Evolutionary conservation across 2,113 vertebrate species (phyloP), one percentile per base, ranked within the genome.

Genomic region (Eubucco bourcierii): DNA sequence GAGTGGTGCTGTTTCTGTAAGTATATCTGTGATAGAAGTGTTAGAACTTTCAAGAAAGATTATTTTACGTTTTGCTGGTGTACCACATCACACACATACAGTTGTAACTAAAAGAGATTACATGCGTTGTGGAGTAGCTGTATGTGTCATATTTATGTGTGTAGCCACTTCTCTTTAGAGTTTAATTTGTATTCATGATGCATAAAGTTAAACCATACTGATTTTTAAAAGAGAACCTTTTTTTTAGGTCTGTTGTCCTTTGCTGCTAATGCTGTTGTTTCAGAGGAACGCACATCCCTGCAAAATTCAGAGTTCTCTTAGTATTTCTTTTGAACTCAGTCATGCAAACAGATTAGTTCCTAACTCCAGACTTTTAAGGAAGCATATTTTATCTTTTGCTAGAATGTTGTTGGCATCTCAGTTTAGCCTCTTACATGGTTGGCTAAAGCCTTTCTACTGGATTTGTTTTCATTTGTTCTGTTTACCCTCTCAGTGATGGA

Each of bases 341-440:
- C 76, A 78, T 67, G 53, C 76, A 73, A 55, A 79, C 29, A 64
- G 47, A 94, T 87, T 60, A 66, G 10, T 41, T 93, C 79, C 72
- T 90, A 24, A 93, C 82, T 80, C 84, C 91, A 90, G 91, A 90
- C 92, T 93, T 95, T 94, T 94, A 96, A 88, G 92, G 93, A 88
- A 95, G 61, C 21, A 7, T 86, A 56, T 70, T 95, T 96, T 92
- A 75, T 73, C 65, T 85, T 94, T 80, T 84, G 76, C 85, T 78
- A 34, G 33, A 56, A 65, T 65, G 84, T 77, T 90, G 14, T 65
- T 87, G 59, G 61, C 73, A 65, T 39, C 76, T 94, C 56, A 70
- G 47, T 85, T 95, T 90, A 89, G 89, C 72, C 50, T 94, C 68
- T 75, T 78, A 75, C 31, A 24, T 86, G 56, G 34, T n/a, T 91